Percentiles rank a stretch among this genome's conserved stretches.
phyloP scores from a whole-genome alignment of 2,888 invertebrate genomes.

The Camptogramma bilineatum region DNA sequence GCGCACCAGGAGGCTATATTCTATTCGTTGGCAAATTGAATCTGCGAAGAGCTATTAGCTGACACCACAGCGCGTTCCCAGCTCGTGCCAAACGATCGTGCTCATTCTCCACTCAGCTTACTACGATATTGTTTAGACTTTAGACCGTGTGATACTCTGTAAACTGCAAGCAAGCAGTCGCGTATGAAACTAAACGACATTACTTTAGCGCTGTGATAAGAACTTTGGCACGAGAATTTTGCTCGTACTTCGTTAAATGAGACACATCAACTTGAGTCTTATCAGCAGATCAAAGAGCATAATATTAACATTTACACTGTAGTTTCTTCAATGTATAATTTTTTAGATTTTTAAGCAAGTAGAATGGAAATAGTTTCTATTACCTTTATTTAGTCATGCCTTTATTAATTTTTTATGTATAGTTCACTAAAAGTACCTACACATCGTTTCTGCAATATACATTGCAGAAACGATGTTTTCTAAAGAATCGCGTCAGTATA shows the following conservation, averaged over 20 bases:
- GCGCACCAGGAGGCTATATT: conserved; percentile 75
- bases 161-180: conserved; percentile 59
- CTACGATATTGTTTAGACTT: conserved; percentile 66
- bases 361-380: background rate
- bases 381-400: background rate
- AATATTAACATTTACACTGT: background rate
- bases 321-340: background rate
- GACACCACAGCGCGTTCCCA: conserved; percentile 71
- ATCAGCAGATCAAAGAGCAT: background rate
- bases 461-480: too few relatives aligned
- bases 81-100: conserved; percentile 72
- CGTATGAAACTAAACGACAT: conserved; percentile 58
- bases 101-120: conserved; percentile 62
- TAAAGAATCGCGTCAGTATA: too few relatives aligned
- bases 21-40: conserved; percentile 82
- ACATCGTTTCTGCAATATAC: too few relatives aligned
- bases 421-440: too few relatives aligned
- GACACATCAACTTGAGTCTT: background rate
- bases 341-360: background rate
- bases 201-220: conserved; percentile 46
- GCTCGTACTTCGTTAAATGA: conserved; percentile 6
- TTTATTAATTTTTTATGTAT: background rate
- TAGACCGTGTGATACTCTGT: conserved; percentile 56
- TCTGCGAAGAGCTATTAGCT: conserved; percentile 82
- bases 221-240: conserved; percentile 37